Conservation (phyloP, 2,113 vertebrate species). For the Cygnus buccinator region DNA sequence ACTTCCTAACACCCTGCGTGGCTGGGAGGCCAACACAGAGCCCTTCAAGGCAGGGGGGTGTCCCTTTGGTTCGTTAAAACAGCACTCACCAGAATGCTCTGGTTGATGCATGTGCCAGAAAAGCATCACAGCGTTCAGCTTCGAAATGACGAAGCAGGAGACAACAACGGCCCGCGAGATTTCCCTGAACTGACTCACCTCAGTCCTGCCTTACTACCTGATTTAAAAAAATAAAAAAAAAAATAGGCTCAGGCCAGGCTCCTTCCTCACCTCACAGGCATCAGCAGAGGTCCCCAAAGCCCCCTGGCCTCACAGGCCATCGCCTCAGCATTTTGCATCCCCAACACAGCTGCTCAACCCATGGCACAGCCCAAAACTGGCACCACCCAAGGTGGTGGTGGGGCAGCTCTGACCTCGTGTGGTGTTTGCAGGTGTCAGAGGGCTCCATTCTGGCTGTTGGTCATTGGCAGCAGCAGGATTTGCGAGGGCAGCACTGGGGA, state of each 20-base stretch:
- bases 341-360: background rate
- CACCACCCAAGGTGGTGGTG: background rate
- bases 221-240: too few species aligned
- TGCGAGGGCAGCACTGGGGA: background rate
- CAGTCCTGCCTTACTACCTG: background rate
- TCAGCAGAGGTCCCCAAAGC: background rate
- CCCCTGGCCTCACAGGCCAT: background rate
- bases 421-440: background rate
- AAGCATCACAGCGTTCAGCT: background rate
- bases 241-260: too few species aligned
- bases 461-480: background rate
- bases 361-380: background rate
- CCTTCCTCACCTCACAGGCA: too few species aligned
- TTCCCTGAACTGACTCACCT: background rate
- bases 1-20: background rate
- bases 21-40: background rate
- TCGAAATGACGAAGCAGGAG: background rate
- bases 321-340: background rate
- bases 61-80: background rate
- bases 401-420: background rate
- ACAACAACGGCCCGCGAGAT: background rate
- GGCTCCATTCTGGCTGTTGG: background rate
- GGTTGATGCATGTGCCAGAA: background rate
- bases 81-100: background rate
- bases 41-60: background rate